A percentile compares a stretch with the other conserved stretches of the same genome.
These are phyloP conservation scores for Okapia johnstoni DNA, from an alignment of 2,113 vertebrate species.

Conservation along the genomic window DNA sequence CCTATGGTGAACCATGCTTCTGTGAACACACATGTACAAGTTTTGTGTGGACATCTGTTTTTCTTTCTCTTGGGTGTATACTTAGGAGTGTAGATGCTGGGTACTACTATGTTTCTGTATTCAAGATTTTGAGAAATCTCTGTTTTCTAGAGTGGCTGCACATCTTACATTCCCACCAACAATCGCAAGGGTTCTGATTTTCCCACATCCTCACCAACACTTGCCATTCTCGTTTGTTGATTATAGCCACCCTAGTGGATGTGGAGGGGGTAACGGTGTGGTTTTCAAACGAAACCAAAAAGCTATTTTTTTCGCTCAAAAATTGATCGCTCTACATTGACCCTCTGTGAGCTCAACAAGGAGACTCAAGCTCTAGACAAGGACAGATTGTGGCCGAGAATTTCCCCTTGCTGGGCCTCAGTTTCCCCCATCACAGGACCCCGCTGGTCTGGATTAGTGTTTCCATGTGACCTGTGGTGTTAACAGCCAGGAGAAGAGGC, in stretches of 20 bases:
- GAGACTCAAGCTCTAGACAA: too few species aligned
- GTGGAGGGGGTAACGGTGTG: rapidly evolving
- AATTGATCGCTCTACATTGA: neutral
- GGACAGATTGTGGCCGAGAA: neutral
- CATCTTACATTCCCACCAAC: neutral
- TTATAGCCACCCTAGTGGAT: neutral
- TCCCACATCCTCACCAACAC: neutral
- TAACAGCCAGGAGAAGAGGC: too few species aligned
- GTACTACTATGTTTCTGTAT: rapidly evolving
- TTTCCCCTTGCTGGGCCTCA: neutral
- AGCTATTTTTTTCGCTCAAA: neutral
- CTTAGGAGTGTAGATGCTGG: too few species aligned
- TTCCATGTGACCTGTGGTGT: neutral
- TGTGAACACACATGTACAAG: rapidly evolving
- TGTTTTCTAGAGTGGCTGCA: rapidly evolving
- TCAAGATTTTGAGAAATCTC: too few species aligned
- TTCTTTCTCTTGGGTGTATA: neutral
- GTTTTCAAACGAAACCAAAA: neutral
- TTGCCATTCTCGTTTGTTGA: neutral
- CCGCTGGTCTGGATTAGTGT: neutral
- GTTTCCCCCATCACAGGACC: neutral
- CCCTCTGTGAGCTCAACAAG: neutral
- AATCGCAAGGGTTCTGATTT: rapidly evolving
- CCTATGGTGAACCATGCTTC: neutral
- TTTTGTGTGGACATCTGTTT: neutral